Base-by-base conservation (phyloP, 1,140 invertebrate genomes). In the Cyclargus thomasi region DNA sequence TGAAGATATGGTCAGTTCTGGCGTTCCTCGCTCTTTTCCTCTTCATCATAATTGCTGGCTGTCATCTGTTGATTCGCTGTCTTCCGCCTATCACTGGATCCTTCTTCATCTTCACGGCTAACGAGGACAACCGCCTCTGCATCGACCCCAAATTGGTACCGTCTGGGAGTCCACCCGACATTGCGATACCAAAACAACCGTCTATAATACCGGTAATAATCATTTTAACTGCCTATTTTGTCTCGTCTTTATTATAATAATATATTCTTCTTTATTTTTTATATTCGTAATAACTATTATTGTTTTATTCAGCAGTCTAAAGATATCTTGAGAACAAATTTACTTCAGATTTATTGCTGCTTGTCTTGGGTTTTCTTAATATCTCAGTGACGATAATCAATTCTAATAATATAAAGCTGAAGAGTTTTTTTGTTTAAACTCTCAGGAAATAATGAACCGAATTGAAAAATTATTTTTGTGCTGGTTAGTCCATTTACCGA, bases 81-180 rank as follows among this genome's bases (percentile, higher is more conserved):
- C 70, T 88, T 16, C 85, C 85, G 0, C 77, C 82, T 0, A 64
- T 71, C 14, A 75, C 80, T 0, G 78, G 78, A 29, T 87, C 84
- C 8, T 90, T 82, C 70, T 90, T 90, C 70, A 83, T 88, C 21
- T 90, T 90, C 65, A 86, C 86, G 63, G 79, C 79, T 0, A 88
- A 88, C 62, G 87, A 90, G 69, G 85, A 88, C 71, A 90, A 90
- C 69, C 75, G 85, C 7, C 76, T 90, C 0, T 80, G 80, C 39
- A 79, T 90, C 7, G 87, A 88, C 53, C 76, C 83, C 0, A 23
- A 81, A 0, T 70, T 85, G n/a, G 71, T 71, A 4, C 67, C 76
- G 0, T 74, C 69, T 8, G 73, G 69, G 0, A 64, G 23, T 4
- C 23, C 57, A 0, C 64, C 64, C 1, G 69, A 75, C 11, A 65